A percentile compares a stretch with the other conserved stretches of the same genome.
phyloP scores from a whole-genome alignment of 2,888 invertebrate genomes.

The Agrypnus murinus region DNA sequence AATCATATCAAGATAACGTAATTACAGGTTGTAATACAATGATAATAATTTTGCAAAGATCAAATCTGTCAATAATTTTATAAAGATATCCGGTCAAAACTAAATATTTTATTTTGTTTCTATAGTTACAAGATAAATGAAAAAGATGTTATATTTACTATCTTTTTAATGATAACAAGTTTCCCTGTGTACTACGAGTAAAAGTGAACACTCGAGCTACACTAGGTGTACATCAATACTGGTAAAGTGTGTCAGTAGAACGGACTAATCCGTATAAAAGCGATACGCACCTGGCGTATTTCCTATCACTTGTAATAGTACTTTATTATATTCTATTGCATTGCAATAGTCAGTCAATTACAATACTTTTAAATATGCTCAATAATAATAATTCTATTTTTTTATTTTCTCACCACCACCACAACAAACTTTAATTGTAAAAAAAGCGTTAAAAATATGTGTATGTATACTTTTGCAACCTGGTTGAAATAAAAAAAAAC shows the following conservation, averaged over 20 bases:
- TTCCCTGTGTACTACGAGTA: conserved; percentile 19
- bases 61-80: neutral
- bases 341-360: conserved; percentile 9
- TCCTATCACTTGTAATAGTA: conserved; percentile 25
- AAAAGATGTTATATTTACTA: conserved; percentile 4
- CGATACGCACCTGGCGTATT: conserved; percentile 33
- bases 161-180: conserved; percentile 15
- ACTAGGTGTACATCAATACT: conserved; percentile 34
- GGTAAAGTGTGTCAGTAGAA: conserved; percentile 49
- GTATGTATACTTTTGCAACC: conserved; percentile 27
- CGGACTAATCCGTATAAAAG: conserved; percentile 27
- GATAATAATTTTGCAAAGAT: neutral
- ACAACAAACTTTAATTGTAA: neutral
- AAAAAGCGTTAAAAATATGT: conserved; percentile 4
- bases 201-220: conserved; percentile 47
- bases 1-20: neutral
- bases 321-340: conserved; percentile 23
- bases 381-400: too few relatives aligned
- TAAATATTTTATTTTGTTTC: neutral
- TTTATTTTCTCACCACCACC: neutral
- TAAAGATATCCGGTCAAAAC: conserved; percentile 8
- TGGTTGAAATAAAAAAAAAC: conserved; percentile 57
- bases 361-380: too few relatives aligned
- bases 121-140: conserved; percentile 18
- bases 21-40: neutral